Base-by-base conservation (phyloP, 2,113 vertebrate species). In the Scomber scombrus region DNA sequence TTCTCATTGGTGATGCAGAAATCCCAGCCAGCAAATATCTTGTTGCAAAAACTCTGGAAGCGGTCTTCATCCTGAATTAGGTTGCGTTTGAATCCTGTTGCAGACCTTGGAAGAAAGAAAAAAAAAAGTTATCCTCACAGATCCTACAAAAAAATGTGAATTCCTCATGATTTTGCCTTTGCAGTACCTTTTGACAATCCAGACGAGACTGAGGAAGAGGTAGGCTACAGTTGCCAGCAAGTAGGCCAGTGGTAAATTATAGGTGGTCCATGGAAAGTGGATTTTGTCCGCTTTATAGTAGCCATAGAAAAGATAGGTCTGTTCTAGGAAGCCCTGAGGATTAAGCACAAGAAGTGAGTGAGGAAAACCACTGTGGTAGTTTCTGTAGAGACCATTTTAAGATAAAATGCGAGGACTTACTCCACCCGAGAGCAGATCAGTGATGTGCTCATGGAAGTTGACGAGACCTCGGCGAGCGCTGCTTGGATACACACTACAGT, bases 1-100 rank as follows among this genome's bases (percentile, higher is more conserved):
- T 87, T 94, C 45, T 90, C 93, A 61, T 96, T 96, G 69, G 96
- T 97, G 88, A 99, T 97, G 80, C 97, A 97, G 91, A 98, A 99
- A 80, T 99, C 97, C 98, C 98, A 99, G 84, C 97, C 97, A 0
- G 98, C 95, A 79, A 99, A 99, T 63, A 99, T 93, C 91, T 99
- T 99, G 88, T 99, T 99, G 91, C 97, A 98, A 77, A 99, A 99
- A 80, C 96, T 98, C 93, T 99, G 98, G 80, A 98, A 99, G 13
- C 95, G 95, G 60, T 99, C 96, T 89, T 96, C 96, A 18, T 91
- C 93, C 55, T 94, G 93, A 54, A 99, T 82, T 82, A 99, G 92
- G 78, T 94, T 97, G 18, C 92, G 94, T 69, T 96, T 99, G 91
- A 99, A 98, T 2, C 97, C 98, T 1, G 93, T 90, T 31, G 95